These are phyloP conservation scores for Cataglyphis albicans DNA, from an alignment of 2,888 invertebrate genomes.

Conservation along the genomic window DNA sequence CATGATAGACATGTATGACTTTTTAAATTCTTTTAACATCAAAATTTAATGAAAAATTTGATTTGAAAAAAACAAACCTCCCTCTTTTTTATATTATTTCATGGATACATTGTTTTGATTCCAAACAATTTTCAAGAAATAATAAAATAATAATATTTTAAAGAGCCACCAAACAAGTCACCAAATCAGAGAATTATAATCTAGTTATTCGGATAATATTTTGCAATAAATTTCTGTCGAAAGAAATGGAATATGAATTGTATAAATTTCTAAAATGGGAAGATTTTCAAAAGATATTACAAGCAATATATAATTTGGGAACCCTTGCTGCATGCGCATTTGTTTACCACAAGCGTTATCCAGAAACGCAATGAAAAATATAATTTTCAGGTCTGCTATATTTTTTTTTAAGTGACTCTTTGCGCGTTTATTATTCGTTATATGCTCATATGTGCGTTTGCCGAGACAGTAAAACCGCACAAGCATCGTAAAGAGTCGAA, in stretches of 20 bases:
- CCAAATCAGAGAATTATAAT: neutral
- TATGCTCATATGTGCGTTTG: neutral
- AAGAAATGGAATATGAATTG: neutral
- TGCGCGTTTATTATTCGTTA: constrained; percentile 27
- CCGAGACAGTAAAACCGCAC: neutral
- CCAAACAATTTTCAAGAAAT: neutral
- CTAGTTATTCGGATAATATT: neutral
- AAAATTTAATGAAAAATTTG: neutral
- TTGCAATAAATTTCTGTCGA: neutral
- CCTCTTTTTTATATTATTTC: neutral
- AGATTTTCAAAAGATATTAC: neutral
- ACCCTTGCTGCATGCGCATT: neutral
- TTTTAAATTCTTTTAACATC: neutral
- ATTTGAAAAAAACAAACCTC: neutral
- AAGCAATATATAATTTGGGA: neutral
- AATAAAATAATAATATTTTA: neutral
- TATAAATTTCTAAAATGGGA: neutral
- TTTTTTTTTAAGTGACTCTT: neutral
- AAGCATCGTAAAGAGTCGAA: constrained; percentile 38
- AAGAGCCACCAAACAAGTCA: neutral
- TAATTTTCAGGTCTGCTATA: constrained; percentile 17
- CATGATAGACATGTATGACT: neutral
- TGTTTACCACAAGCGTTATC: constrained; percentile 17
- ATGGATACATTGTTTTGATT: neutral
- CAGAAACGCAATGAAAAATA: constrained; percentile 25